A percentile compares a stretch with the other conserved stretches of the same genome.
phyloP scores from a whole-genome alignment of 2,113 vertebrate species.

The Desmodus rotundus region DNA sequence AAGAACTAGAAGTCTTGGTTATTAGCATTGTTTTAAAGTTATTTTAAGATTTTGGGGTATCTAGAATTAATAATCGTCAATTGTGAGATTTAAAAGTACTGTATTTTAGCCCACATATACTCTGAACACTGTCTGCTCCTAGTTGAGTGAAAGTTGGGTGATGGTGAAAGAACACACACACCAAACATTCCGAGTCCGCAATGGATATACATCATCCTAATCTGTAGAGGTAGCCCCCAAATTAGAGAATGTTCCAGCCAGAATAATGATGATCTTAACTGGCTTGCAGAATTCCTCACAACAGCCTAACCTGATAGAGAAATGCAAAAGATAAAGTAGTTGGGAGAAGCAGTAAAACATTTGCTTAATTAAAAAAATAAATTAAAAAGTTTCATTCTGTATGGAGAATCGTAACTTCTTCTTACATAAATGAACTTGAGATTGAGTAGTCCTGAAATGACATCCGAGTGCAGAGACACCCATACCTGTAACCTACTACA shows the following conservation, averaged over 20 bases:
- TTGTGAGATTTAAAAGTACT: constrained; percentile 1
- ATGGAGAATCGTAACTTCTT: neutral
- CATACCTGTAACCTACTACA: neutral
- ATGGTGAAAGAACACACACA: neutral
- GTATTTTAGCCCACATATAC: neutral
- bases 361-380: neutral
- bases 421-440: neutral
- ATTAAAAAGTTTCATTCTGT: constrained; percentile 28
- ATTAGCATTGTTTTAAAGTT: neutral
- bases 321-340: neutral
- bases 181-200: neutral
- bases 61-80: neutral
- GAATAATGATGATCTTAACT: neutral
- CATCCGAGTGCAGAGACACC: neutral
- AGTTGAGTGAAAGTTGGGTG: neutral
- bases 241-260: neutral
- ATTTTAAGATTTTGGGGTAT: neutral
- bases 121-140: neutral
- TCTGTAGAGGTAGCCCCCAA: neutral
- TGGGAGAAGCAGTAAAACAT: neutral
- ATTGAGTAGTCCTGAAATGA: neutral
- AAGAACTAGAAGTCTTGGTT: neutral
- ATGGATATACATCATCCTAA: neutral
- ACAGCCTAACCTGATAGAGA: neutral
- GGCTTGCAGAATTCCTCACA: neutral